These are phyloP conservation scores for Zaprionus taronus DNA, from an alignment of 1,140 invertebrate species.

Conservation along the genomic window DNA sequence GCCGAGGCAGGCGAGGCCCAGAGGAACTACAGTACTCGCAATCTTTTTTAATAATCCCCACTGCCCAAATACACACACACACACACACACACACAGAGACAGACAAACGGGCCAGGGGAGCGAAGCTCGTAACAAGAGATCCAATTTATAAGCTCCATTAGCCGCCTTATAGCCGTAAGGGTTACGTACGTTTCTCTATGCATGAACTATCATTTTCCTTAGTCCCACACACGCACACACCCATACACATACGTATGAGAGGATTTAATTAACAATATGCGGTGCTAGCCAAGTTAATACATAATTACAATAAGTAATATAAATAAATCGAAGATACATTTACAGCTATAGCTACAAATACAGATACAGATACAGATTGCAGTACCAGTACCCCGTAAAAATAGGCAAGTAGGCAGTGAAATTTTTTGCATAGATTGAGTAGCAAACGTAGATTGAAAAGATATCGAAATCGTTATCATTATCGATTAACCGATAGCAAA, in stretches of 20 bases:
- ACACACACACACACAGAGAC: slow-evolving; percentile 3
- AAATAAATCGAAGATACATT: slow-evolving; percentile 14
- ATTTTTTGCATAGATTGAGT: slow-evolving; percentile 68
- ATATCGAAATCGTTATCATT: slow-evolving; percentile 15
- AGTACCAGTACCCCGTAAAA: slow-evolving; percentile 3
- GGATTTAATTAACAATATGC: slow-evolving; percentile 57
- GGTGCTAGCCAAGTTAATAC: slow-evolving; percentile 71
- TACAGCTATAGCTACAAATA: slow-evolving; percentile 16
- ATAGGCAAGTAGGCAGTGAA: slow-evolving; percentile 59
- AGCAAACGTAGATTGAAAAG: slow-evolving; percentile 14
- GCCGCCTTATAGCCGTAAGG: not conserved
- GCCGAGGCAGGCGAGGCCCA: slow-evolving; percentile 29
- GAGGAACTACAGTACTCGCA: slow-evolving; percentile 75
- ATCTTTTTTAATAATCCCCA: slow-evolving; percentile 26
- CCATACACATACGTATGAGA: slow-evolving; percentile 12
- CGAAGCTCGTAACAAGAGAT: not conserved
- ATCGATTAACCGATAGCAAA: not conserved
- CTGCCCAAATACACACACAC: slow-evolving; percentile 1
- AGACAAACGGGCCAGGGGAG: slow-evolving; percentile 9
- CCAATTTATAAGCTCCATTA: slow-evolving; percentile 6
- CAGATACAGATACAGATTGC: slow-evolving; percentile 23
- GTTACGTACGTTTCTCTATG: slow-evolving; percentile 29
- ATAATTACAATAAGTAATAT: slow-evolving; percentile 26
- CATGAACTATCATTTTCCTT: slow-evolving; percentile 52
- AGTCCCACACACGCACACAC: slow-evolving; percentile 17